A percentile compares a stretch with the other conserved stretches of the same genome.
Evolutionary conservation across 2,888 invertebrate species (phyloP).

Genomic region (Mongoloraphidia duomilia): DNA sequence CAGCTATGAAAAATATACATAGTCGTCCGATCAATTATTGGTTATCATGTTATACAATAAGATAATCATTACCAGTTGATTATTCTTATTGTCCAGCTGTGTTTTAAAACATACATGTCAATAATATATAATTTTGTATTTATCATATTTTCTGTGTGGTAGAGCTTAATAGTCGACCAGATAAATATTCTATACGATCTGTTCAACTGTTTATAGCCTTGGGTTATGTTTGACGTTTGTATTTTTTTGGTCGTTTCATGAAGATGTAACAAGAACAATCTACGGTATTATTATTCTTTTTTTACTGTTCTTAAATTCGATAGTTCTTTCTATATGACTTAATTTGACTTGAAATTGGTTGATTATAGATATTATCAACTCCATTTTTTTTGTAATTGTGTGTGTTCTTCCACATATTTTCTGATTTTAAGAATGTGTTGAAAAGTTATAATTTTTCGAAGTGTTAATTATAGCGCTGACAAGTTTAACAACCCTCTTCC

Average conservation of each 20-base stretch:
- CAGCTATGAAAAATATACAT: background rate
- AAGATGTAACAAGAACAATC: background rate
- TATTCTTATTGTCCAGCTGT: constrained; percentile 19
- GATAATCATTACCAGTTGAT: no score
- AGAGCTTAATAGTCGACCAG: constrained; percentile 19
- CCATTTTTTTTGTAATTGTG: no score
- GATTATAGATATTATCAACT: no score
- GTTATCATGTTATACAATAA: no score
- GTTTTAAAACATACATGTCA: constrained; percentile 20
- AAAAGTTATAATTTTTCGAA: no score
- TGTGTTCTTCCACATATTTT: no score
- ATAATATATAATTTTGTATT: constrained; percentile 20
- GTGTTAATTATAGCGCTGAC: no score
- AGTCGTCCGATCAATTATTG: background rate
- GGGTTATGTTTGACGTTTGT: background rate
- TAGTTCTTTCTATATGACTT: background rate
- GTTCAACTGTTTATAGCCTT: background rate
- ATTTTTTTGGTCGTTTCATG: background rate
- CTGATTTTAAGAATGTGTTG: no score
- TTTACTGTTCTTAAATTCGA: no score
- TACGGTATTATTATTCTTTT: background rate
- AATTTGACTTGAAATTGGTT: background rate
- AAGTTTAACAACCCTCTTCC: no score
- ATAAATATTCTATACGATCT: background rate
- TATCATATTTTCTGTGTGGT: constrained; percentile 22